Conservation (phyloP, 2,888 invertebrate species). For the Chironomus tentans region DNA sequence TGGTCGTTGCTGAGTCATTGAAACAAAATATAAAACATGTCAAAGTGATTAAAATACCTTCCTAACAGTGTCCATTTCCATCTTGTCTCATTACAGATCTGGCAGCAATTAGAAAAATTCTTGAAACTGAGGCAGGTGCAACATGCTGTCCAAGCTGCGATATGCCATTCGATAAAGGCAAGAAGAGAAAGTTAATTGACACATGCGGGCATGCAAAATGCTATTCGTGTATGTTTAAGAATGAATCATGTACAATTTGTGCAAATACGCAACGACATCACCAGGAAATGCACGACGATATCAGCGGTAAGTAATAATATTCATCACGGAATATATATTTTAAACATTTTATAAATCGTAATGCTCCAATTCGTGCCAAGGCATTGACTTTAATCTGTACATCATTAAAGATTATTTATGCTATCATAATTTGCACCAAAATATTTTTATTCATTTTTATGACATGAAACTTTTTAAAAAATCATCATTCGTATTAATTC, state of each 20-base stretch:
- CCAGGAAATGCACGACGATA: slow-evolving; percentile 10
- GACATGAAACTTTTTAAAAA: background rate
- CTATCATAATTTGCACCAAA: slow-evolving; percentile 1
- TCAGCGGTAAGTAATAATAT: background rate
- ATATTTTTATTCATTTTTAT: background rate
- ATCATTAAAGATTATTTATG: slow-evolving; percentile 20
- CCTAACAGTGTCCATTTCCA: slow-evolving; percentile 8
- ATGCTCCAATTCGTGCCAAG: background rate
- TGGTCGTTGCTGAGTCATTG: no score
- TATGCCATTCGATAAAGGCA: slow-evolving; percentile 94
- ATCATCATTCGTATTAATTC: background rate
- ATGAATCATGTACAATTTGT: slow-evolving; percentile 85
- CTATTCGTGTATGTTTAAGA: slow-evolving; percentile 89
- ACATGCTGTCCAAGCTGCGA: slow-evolving; percentile 74
- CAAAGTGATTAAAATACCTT: background rate
- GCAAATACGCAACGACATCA: slow-evolving; percentile 18
- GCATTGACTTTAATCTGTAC: background rate
- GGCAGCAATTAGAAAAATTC: slow-evolving; percentile 69
- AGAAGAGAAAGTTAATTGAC: slow-evolving; percentile 89
- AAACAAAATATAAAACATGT: background rate
- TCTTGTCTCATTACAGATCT: slow-evolving; percentile 54
- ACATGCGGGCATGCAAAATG: slow-evolving; percentile 93
- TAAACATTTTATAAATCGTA: background rate
- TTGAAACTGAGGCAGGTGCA: slow-evolving; percentile 64
- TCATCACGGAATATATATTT: background rate